phyloP scores from a whole-genome alignment of 2,113 vertebrate genomes.

The Apodemus sylvaticus region DNA sequence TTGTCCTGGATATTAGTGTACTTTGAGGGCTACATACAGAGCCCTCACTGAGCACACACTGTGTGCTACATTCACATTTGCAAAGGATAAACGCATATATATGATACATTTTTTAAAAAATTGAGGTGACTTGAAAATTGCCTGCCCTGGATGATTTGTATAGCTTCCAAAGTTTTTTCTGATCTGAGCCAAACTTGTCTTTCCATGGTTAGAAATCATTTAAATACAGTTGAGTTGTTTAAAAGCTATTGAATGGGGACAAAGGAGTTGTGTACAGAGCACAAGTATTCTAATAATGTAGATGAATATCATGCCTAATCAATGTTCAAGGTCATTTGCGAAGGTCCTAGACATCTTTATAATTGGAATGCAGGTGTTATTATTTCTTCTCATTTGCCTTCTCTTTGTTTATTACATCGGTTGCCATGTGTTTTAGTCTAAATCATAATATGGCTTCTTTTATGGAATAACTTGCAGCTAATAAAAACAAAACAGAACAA shows the following conservation, averaged over 20 bases:
- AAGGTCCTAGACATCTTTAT: not conserved
- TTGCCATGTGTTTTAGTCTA: not conserved
- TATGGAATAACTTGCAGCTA: constrained; percentile 58
- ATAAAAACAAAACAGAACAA: not conserved
- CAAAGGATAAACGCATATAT: no score
- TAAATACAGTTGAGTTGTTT: constrained; percentile 11
- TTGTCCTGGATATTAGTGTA: not conserved
- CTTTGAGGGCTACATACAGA: not conserved
- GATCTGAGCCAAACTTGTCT: not conserved
- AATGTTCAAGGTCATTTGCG: constrained; percentile 23
- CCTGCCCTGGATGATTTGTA: not conserved
- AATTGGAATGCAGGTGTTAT: not conserved
- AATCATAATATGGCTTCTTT: not conserved
- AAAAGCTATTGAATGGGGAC: constrained; percentile 7
- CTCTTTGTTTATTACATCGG: not conserved
- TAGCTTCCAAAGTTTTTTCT: not conserved
- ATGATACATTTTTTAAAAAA: no score
- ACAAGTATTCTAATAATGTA: not conserved
- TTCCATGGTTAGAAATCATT: not conserved
- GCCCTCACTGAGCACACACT: not conserved
- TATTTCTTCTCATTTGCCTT: constrained; percentile 21
- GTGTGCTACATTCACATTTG: not conserved
- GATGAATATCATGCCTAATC: not conserved
- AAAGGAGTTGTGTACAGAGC: not conserved
- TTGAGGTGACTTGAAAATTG: no score